A percentile compares a stretch with the other conserved stretches of the same genome.
Conservation (phyloP, 64 coral and sea anemone species). For the Porites lutea region DNA sequence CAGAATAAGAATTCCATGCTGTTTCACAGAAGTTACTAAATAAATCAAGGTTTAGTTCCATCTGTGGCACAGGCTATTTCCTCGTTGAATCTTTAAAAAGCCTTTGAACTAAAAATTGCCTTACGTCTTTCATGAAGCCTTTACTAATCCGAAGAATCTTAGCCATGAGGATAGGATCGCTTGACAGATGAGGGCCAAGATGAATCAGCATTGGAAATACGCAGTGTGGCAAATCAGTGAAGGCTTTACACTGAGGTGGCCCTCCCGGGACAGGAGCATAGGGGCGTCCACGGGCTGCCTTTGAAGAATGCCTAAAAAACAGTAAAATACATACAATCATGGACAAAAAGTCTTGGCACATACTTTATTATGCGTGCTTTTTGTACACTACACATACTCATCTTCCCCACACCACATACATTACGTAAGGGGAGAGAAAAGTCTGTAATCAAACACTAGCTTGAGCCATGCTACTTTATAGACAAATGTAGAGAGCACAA, state of each 20-base stretch:
- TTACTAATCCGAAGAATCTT: constrained; percentile 92
- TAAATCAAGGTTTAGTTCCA: too few relatives aligned
- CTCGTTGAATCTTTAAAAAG: too few relatives aligned
- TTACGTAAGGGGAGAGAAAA: too few relatives aligned
- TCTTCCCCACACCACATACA: too few relatives aligned
- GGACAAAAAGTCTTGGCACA: neutral
- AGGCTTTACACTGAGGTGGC: constrained; percentile 71
- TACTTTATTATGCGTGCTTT: neutral
- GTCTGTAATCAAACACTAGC: too few relatives aligned
- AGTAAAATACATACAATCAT: neutral
- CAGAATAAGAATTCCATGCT: too few relatives aligned
- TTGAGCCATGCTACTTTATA: too few relatives aligned
- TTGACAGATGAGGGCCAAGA: constrained; percentile 93
- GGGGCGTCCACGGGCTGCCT: constrained; percentile 91
- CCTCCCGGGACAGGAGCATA: constrained; percentile 81
- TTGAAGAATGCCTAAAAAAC: constrained; percentile 84
- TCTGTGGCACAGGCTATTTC: too few relatives aligned
- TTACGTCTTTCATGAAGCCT: constrained; percentile 97
- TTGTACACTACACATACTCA: too few relatives aligned
- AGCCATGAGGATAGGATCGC: constrained; percentile 93
- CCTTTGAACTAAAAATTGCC: neutral
- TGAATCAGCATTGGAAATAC: constrained; percentile 90
- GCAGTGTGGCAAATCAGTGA: constrained; percentile 68
- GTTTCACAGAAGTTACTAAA: too few relatives aligned
- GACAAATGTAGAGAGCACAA: too few relatives aligned